Evolutionary conservation across 1,140 invertebrate species (phyloP), one percentile per base, ranked within the genome.

Genomic region (Lepidostoma basale): DNA sequence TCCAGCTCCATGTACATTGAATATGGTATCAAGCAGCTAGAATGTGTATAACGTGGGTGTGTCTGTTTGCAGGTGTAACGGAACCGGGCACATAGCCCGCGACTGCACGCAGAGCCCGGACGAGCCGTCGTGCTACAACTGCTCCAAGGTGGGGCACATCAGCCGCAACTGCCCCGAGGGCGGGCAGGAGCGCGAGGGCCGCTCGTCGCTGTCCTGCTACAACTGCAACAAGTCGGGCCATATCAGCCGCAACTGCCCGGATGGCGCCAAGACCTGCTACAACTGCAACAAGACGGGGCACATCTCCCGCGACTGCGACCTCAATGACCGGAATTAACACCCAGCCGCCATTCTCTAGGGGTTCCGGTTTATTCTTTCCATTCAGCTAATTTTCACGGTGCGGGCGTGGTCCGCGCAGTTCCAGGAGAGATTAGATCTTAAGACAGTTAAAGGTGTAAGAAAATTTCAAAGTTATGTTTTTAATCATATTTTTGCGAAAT

Each of bases 221-320:
- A 92, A 91, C 77, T 96, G 93, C 84, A 93, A 93, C 85, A 91
- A 93, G 81, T 85, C 89, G 56, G 93, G 94, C 49, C 94, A 95
- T 81, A 91, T 95, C 81, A 92, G 92, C 58, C 90, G 93, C 77
- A 92, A 95, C 80, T 96, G 93, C 81, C 91, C 91, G 68, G 89
- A 94, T 76, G 89, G 87, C 74, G 88, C 89, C 70, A 92, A 93
- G 83, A 91, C 89, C 66, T 96, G 93, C 84, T 95, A 95, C 84
- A 89, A 89, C 74, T 96, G 94, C 83, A 90, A 92, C 81, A 93
- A 95, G 81, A 87, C 89, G 56, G 94, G 93, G 60, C 93, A 96
- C 85, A 90, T 95, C 83, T 92, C 91, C 81, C 90, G 93, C 72
- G 93, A 96, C 77, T 96, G 93, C 84, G 90, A 91, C 74, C 89